Evolutionary conservation across 2,113 vertebrate species (phyloP).

Genomic region (Pseudopodoces humilis): DNA sequence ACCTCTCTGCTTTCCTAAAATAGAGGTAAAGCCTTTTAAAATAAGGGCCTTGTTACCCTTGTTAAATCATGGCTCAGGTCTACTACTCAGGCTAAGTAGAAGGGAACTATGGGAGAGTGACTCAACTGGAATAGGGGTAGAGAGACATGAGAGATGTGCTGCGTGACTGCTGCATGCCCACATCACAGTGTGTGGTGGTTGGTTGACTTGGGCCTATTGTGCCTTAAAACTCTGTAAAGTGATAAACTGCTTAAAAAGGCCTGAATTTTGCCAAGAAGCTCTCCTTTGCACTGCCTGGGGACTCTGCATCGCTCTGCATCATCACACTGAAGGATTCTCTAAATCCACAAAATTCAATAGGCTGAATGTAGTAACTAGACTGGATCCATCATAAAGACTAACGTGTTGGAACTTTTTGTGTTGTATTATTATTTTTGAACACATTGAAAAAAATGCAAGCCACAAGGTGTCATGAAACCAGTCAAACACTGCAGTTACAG

Average conservation of each 20-base stretch:
- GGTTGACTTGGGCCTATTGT: background rate
- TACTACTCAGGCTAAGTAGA: background rate
- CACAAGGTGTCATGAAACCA: background rate
- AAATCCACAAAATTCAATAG: background rate
- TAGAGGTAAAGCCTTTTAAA: background rate
- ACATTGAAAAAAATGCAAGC: background rate
- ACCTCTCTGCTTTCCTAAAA: background rate
- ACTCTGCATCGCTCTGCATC: background rate
- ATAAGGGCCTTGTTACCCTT: background rate
- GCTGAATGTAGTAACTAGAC: background rate
- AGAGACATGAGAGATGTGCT: background rate
- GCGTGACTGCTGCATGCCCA: background rate
- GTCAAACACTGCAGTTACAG: background rate
- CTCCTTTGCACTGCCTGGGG: background rate
- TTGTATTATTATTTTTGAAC: background rate
- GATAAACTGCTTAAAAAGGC: background rate
- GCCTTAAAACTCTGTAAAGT: background rate
- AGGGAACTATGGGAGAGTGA: background rate
- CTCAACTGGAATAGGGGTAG: background rate
- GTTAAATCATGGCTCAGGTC: background rate
- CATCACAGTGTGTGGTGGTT: background rate
- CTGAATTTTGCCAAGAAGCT: background rate
- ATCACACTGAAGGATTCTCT: background rate
- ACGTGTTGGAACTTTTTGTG: background rate
- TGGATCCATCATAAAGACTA: background rate